Evolutionary conservation across 2,797 vertebrate genomes (phyloP).

Genomic region (Tarsius wallacei): DNA sequence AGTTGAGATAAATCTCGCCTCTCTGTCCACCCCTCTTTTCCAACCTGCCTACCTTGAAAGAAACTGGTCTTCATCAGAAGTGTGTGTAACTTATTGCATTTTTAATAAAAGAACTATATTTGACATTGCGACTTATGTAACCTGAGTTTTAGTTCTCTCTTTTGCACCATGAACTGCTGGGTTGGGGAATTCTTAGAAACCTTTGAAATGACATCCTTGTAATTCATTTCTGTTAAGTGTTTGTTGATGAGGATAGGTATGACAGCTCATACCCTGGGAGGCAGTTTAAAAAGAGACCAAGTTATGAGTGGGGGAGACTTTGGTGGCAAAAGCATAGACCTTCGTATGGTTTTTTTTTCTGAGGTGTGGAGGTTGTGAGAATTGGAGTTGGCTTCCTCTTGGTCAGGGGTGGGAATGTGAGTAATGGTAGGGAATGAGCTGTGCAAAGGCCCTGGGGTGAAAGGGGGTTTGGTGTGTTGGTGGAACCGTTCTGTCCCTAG

Average conservation of each 20-base stretch:
- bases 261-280: not conserved
- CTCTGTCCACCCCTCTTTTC: not conserved
- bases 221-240: constrained; percentile 25
- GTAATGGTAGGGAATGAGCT: not conserved
- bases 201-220: constrained; percentile 57
- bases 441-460: not conserved
- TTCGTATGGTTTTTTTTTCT: not conserved
- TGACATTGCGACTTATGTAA: constrained; percentile 4
- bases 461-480: not conserved
- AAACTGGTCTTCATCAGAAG: not conserved
- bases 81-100: not conserved
- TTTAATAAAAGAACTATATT: not conserved
- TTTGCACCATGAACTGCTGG: not conserved
- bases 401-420: not conserved
- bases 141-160: constrained; percentile 28
- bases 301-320: not conserved
- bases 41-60: constrained; percentile 10
- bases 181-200: constrained; percentile 58
- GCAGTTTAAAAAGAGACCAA: constrained; percentile 45
- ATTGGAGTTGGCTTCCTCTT: not conserved
- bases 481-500: not conserved
- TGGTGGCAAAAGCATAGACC: constrained; percentile 1
- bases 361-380: not conserved
- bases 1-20: constrained; percentile 1
- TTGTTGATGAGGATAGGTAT: not conserved